Percentiles rank a stretch among this genome's conserved stretches.
These are phyloP conservation scores for Setophaga petechia DNA, from an alignment of 2,113 vertebrate species.

Conservation along the genomic window DNA sequence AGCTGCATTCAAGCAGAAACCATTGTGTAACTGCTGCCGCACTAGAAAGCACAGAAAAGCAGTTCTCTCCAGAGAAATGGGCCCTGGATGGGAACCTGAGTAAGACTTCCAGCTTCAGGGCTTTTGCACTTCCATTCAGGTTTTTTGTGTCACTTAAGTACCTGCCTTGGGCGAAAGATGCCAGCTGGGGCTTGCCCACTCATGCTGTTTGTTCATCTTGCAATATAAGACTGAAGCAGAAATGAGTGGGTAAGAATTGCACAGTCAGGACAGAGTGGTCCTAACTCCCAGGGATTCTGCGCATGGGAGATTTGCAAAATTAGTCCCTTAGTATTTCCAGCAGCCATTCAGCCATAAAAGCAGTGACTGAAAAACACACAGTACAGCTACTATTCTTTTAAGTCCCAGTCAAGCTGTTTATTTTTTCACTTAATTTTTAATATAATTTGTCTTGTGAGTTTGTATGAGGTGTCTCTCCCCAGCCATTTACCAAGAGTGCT, in stretches of 20 bases:
- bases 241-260: neutral
- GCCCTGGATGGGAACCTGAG: neutral
- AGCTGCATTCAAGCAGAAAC: neutral
- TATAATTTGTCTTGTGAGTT: slow-evolving; percentile 23
- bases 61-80: neutral
- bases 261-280: neutral
- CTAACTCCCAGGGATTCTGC: neutral
- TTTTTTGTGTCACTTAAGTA: neutral
- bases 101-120: neutral
- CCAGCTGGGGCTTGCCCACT: neutral
- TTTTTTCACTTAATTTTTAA: slow-evolving; percentile 43
- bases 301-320: neutral
- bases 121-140: neutral
- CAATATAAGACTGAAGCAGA: neutral
- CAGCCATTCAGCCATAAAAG: neutral
- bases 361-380: neutral
- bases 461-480: neutral
- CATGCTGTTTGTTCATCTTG: neutral
- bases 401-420: neutral
- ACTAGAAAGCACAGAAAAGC: neutral
- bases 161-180: neutral
- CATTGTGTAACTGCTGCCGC: neutral
- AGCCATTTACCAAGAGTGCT: neutral
- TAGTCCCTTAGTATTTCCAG: neutral
- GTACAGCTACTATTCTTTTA: neutral